Conservation (phyloP, 1,140 invertebrate species). For the Zaprionus davidi region DNA sequence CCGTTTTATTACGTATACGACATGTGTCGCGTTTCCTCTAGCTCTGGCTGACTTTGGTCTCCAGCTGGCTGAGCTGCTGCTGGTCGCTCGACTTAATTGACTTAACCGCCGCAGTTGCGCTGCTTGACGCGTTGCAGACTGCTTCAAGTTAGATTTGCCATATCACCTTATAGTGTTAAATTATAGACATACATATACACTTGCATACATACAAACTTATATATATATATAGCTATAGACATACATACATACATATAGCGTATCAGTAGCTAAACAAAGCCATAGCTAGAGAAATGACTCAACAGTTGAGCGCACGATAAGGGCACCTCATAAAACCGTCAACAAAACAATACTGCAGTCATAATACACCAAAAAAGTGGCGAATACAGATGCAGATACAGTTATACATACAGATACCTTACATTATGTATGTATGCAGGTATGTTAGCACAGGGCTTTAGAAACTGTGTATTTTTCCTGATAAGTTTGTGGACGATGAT, state of each 20-base stretch:
- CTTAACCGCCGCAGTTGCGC: constrained; percentile 19
- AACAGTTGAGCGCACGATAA: constrained; percentile 70
- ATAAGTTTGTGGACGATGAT: constrained; percentile 17
- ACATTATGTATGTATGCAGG: background rate
- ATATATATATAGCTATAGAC: background rate
- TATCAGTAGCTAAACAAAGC: constrained; percentile 6
- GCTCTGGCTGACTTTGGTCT: constrained; percentile 11
- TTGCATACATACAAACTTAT: constrained; percentile 6
- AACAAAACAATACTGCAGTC: constrained; percentile 7
- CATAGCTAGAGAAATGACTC: constrained; percentile 50
- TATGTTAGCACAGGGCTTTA: constrained; percentile 6
- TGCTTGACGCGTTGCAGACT: background rate
- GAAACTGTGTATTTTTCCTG: constrained; percentile 10
- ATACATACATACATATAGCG: constrained; percentile 3
- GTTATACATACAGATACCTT: constrained; percentile 1
- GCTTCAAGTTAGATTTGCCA: constrained; percentile 13
- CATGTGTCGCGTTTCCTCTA: constrained; percentile 15
- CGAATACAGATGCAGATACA: constrained; percentile 47
- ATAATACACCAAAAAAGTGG: constrained; percentile 27
- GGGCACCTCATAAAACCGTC: constrained; percentile 27
- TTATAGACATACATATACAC: constrained; percentile 5
- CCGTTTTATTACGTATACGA: constrained; percentile 67
- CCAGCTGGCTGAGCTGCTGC: constrained; percentile 32
- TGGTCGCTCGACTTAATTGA: constrained; percentile 45
- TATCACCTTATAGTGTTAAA: constrained; percentile 20